Base-by-base conservation (phyloP, 35 echinoderm and acorn worm species). In the Anneissia japonica region DNA sequence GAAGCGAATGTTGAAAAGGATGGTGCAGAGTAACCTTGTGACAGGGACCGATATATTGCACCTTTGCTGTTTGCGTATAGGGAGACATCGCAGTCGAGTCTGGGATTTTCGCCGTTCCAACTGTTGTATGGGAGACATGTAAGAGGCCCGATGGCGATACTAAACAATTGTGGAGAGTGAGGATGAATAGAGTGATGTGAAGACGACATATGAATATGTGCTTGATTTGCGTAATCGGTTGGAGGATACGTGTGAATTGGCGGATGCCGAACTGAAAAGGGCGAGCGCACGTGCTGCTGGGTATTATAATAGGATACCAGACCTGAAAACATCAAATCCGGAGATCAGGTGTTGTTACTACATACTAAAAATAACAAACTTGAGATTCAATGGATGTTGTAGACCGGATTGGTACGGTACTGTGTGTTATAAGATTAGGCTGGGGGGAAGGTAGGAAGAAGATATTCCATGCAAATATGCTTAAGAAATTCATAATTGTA, bases 101-200 rank as follows among this genome's bases (percentile, higher is more conserved):
- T 77, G 10, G 92, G 88, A n/a, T 88, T 93, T 77, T 76, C 88
- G 0, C 88, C 92, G 37, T 93, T 93, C 76, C 83, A 93, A 45
- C 77, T 93, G n/a, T 32, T 90, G 19, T 90, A 81, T 72, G 92
- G 92, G 0, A 74, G 92, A 55, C 74, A 34, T 1, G 84, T 91
- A 26, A 30, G 93, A 28, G 93, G 93, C 31, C 88, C 84, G 1
- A 85, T 95, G 81, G 79, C 81, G 6, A 95, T 95, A 6, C 46
- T 95, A 36, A 84, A 81, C 86, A 89, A 46, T 51, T 93, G 19
- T 93, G 91, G 91, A 64, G 86, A 23, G 76, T 38, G 13, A 75
- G 75, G 40, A 43, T 6, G 40, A 43, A 6, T 6, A 43, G 4
- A 26, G 73, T 32, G 41, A 72, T 23, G 41, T 56, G 30, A 12